A percentile compares a stretch with the other conserved stretches of the same genome.
These are phyloP conservation scores for Mycetomoellerius zeteki DNA, from an alignment of 1,140 invertebrate species.

Conservation along the genomic window DNA sequence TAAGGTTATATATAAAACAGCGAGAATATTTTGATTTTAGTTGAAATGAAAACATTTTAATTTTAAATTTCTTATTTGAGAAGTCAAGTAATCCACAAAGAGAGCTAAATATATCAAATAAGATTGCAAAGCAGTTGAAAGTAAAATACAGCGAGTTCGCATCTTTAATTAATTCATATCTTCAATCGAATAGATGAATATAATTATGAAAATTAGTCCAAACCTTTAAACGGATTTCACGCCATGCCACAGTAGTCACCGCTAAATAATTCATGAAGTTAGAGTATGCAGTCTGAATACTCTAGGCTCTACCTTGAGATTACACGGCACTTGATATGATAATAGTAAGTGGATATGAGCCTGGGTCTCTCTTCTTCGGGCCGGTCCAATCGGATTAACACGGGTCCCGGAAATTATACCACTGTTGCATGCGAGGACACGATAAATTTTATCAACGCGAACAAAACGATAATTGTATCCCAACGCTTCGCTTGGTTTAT, in stretches of 20 bases:
- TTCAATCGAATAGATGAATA: not conserved
- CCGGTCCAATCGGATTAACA: constrained; percentile 49
- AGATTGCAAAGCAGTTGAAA: not conserved
- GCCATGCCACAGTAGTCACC: not conserved
- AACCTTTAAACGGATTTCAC: constrained; percentile 15
- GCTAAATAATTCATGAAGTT: constrained; percentile 60
- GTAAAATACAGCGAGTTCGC: not conserved
- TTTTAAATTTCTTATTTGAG: not conserved
- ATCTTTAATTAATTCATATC: not conserved
- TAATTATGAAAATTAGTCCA: constrained; percentile 28
- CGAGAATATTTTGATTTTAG: not conserved
- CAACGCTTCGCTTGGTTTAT: constrained; percentile 24
- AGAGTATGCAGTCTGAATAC: constrained; percentile 16
- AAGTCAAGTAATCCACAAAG: not conserved
- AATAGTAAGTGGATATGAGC: constrained; percentile 10
- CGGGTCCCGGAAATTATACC: constrained; percentile 33
- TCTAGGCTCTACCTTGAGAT: constrained; percentile 4
- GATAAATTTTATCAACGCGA: constrained; percentile 58
- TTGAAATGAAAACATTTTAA: not conserved
- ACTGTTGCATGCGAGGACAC: constrained; percentile 22
- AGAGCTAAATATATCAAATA: not conserved
- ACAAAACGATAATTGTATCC: constrained; percentile 48
- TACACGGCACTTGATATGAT: constrained; percentile 37
- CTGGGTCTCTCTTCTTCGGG: constrained; percentile 11
- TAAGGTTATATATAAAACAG: not conserved